A percentile compares a stretch with the other conserved stretches of the same genome.
Evolutionary conservation across 2,797 vertebrate species (phyloP).

Genomic region (Pseudomugil tenellus): DNA sequence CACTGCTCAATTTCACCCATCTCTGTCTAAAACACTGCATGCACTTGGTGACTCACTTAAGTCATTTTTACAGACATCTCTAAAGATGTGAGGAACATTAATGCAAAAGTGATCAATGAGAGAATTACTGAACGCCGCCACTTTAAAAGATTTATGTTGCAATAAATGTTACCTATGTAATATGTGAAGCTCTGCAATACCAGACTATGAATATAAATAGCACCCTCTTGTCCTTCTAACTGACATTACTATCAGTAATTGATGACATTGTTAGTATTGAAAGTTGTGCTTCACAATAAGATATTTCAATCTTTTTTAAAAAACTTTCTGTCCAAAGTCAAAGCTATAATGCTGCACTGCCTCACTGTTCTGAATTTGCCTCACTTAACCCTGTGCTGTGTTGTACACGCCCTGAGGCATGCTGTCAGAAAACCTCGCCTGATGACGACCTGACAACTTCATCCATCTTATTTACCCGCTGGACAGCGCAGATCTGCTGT

Average conservation of each 20-base stretch:
- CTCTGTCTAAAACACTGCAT: too few relatives aligned
- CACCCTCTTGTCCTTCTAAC: not conserved
- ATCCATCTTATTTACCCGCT: conserved; percentile 84
- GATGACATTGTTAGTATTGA: not conserved
- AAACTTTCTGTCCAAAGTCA: conserved; percentile 64
- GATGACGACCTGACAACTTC: conserved; percentile 84
- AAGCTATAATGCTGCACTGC: conserved; percentile 37
- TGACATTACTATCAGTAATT: not conserved
- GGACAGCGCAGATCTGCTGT: conserved; percentile 72
- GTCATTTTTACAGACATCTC: too few relatives aligned
- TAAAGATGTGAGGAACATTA: too few relatives aligned
- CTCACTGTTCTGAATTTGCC: conserved; percentile 47
- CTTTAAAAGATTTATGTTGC: too few relatives aligned
- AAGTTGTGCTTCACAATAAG: conserved; percentile 42
- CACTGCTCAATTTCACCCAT: too few relatives aligned
- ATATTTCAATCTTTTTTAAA: conserved; percentile 22
- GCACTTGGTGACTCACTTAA: too few relatives aligned
- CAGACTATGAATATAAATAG: not conserved
- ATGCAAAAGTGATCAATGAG: too few relatives aligned
- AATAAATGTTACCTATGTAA: too few relatives aligned
- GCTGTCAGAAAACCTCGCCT: conserved; percentile 75
- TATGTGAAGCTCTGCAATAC: not conserved
- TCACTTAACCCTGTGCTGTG: conserved; percentile 72
- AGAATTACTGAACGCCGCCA: too few relatives aligned
- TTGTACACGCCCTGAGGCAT: conserved; percentile 72